phyloP scores from a whole-genome alignment of 2,113 vertebrate genomes.

The Melanostigma gelatinosum region DNA sequence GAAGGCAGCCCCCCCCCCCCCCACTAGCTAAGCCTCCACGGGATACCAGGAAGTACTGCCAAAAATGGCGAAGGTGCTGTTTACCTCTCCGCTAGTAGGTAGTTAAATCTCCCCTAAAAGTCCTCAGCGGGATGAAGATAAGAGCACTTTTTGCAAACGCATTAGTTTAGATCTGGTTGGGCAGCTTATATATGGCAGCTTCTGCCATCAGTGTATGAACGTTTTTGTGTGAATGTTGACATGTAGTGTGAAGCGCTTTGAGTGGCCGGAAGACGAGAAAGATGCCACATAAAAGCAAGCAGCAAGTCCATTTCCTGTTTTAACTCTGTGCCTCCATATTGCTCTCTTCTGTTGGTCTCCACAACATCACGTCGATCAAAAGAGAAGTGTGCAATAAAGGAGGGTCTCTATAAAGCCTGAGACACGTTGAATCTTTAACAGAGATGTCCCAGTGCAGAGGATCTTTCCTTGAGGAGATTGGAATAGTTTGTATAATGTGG shows the following conservation, averaged over 20 bases:
- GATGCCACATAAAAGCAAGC: not conserved
- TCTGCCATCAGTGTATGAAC: not conserved
- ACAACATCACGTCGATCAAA: constrained; percentile 36
- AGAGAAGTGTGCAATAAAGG: constrained; percentile 30
- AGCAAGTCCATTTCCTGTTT: not conserved
- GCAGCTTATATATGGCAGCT: too few relatives aligned
- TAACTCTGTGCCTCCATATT: not conserved
- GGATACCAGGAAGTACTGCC: constrained; percentile 41
- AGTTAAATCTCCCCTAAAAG: constrained; percentile 39
- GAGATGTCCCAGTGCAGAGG: constrained; percentile 19
- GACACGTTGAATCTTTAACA: constrained; percentile 31
- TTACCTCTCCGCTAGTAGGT: constrained; percentile 5
- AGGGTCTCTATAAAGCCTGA: constrained; percentile 2
- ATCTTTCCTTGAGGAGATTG: constrained; percentile 18
- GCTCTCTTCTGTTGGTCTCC: constrained; percentile 19
- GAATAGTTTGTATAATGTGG: constrained; percentile 1
- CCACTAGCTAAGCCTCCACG: constrained; percentile 2
- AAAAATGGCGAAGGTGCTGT: constrained; percentile 40
- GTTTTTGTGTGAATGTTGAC: too few relatives aligned
- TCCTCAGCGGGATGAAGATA: constrained; percentile 47
- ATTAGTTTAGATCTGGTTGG: too few relatives aligned
- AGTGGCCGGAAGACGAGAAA: not conserved
- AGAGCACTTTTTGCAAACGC: constrained; percentile 49
- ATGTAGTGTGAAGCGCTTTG: too few relatives aligned
- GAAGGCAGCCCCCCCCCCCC: constrained; percentile 34